Percentiles rank a stretch among this genome's conserved stretches.
These are phyloP conservation scores for Halictus ligatus DNA, from an alignment of 2,888 invertebrate species.

Conservation along the genomic window DNA sequence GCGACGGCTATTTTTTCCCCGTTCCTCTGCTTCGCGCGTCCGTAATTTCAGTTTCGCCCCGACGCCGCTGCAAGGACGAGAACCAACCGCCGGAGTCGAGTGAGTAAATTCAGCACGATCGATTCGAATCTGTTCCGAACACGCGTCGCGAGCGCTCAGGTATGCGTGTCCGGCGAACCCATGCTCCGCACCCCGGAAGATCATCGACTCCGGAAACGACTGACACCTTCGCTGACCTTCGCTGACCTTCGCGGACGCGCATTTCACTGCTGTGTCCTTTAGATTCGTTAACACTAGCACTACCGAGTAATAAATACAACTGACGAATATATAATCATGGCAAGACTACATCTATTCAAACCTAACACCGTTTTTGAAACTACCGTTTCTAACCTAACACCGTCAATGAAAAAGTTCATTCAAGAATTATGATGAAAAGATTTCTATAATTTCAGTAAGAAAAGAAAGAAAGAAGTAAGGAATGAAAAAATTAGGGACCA, in stretches of 20 bases:
- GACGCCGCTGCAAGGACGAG: conserved; percentile 35
- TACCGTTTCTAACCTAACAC: too few species aligned
- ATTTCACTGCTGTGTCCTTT: background rate
- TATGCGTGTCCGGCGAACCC: background rate
- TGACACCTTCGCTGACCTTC: too few species aligned
- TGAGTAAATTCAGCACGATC: conserved; percentile 55
- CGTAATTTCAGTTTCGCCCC: conserved; percentile 53
- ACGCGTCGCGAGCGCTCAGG: background rate
- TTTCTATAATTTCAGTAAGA: too few species aligned
- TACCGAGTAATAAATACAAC: too few species aligned
- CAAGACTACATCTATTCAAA: too few species aligned
- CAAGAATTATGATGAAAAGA: too few species aligned
- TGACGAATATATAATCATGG: too few species aligned
- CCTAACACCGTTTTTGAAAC: too few species aligned
- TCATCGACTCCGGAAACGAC: background rate
- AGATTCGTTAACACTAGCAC: background rate
- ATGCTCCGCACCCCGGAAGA: background rate
- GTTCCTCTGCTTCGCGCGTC: conserved; percentile 29
- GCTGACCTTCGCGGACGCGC: too few species aligned
- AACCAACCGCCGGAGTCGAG: conserved; percentile 26
- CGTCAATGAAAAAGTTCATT: too few species aligned
- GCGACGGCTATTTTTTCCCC: conserved; percentile 61
- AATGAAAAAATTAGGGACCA: too few species aligned
- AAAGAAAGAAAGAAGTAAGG: too few species aligned
- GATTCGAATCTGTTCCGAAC: conserved; percentile 39